These are phyloP conservation scores for Drosophila austrosaltans DNA, from an alignment of 2,888 invertebrate genomes.

Conservation along the genomic window DNA sequence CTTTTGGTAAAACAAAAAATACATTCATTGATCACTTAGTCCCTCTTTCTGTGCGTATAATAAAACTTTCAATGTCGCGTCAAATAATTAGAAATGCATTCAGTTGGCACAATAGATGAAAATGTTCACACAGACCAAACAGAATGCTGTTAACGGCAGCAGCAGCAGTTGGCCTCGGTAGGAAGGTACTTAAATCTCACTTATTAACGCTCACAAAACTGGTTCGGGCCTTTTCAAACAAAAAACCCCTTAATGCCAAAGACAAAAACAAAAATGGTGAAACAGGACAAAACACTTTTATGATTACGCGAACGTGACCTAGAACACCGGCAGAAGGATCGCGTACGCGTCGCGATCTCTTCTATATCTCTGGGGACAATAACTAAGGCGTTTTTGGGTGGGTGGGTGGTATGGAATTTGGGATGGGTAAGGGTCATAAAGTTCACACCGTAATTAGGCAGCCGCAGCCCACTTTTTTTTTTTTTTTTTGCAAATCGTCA, in stretches of 20 bases:
- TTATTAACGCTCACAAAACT: conserved; percentile 63
- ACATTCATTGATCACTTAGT: conserved; percentile 62
- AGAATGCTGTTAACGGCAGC: conserved; percentile 40
- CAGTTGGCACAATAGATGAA: conserved; percentile 58
- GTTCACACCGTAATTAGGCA: conserved; percentile 67
- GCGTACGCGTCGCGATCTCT: conserved; percentile 37
- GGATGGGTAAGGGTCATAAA: conserved; percentile 52
- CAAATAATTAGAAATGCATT: conserved; percentile 66
- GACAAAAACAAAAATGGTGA: conserved; percentile 64
- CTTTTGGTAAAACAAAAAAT: conserved; percentile 30
- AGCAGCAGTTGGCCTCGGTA: conserved; percentile 47
- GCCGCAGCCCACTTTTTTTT: conserved; percentile 57
- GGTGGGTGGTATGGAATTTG: conserved; percentile 16
- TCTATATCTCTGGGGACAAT: conserved; percentile 45
- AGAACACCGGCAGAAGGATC: conserved; percentile 36
- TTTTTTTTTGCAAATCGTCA: conserved; percentile 54
- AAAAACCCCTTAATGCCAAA: conserved; percentile 76
- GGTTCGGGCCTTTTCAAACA: conserved; percentile 58
- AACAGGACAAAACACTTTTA: conserved; percentile 67
- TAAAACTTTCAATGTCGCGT: conserved; percentile 44
- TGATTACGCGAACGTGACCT: conserved; percentile 50
- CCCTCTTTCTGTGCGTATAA: conserved; percentile 1
- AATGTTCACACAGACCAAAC: conserved; percentile 41
- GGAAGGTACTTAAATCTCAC: conserved; percentile 51
- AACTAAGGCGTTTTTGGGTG: conserved; percentile 54